Evolutionary conservation across 2,888 invertebrate genomes (phyloP), one percentile per base, ranked within the genome.

Genomic region (Eupithecia centaureata): DNA sequence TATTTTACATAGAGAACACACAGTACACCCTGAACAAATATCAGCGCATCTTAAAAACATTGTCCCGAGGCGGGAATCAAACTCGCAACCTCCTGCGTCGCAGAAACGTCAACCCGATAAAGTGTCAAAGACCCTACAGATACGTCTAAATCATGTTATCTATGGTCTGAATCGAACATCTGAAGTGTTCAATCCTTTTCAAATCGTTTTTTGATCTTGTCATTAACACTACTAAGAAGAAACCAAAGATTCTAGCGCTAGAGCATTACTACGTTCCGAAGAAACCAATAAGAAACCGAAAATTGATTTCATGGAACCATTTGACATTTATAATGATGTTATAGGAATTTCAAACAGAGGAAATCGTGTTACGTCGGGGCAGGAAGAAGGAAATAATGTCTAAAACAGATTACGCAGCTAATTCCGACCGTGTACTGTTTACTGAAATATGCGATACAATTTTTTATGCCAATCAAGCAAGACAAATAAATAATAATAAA

Each of bases 341-440:
- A 56, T 63, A 64, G 69, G 71, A 72, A 73, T 68, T 67, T 56
- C 65, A 71, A 66, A 71, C 71, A 72, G 73, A 83, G 85, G 83
- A 86, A 86, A 86, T 87, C 82, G 72, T 74, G 76, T 86, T 83
- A 82, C 81, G 75, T 76, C 76, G 73, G 77, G 75, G 79, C 77
- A 79, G 76, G 74, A 30, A 76, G 82, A 73, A 86, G 90, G 89
- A 91, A 90, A 91, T 90, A 81, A 85, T 88, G 79, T 85, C 85
- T 86, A 84, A 85, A 90, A 85, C 77, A 85, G 87, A 88, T 91
- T 90, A 88, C 80, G 79, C 73, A 82, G 83, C 84, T 90, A 88
- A 90, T 90, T 91, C 89, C 82, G 82, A 75, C 32, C 81, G 77
- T 84, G 81, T 81, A 83, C 52, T 70, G 52, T 38, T 66, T 33